These are phyloP conservation scores for Panthera uncia DNA, from an alignment of 2,113 vertebrate species.

Conservation along the genomic window DNA sequence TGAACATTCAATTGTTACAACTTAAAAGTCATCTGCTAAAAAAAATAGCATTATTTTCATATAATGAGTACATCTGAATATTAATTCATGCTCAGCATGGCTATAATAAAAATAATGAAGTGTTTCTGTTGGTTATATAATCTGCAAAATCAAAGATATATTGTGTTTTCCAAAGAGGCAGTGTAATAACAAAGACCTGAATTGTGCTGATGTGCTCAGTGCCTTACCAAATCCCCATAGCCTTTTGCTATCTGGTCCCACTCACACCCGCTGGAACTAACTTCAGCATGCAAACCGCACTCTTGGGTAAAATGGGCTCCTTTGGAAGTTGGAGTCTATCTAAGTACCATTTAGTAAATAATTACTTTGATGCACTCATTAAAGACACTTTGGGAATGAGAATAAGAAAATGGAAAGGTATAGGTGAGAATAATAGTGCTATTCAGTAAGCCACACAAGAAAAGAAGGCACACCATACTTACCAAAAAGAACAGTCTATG, in stretches of 20 bases:
- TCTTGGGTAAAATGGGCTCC: background rate
- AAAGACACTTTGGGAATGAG: background rate
- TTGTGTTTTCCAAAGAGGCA: background rate
- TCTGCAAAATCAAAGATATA: background rate
- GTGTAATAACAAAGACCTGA: background rate
- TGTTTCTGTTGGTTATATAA: background rate
- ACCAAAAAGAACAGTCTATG: rapidly evolving
- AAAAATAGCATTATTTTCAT: background rate
- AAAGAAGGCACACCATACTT: background rate
- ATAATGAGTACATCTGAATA: background rate
- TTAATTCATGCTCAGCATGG: background rate
- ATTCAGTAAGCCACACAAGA: background rate
- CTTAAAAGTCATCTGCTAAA: constrained; percentile 2
- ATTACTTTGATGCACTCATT: background rate
- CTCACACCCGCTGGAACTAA: background rate
- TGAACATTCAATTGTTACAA: background rate
- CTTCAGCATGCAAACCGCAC: background rate
- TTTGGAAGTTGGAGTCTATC: background rate
- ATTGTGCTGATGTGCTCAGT: background rate
- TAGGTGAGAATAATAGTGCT: background rate
- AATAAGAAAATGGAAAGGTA: background rate
- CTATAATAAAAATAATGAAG: constrained; percentile 20
- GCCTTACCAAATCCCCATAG: background rate
- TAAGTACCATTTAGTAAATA: background rate
- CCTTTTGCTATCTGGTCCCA: background rate